These are phyloP conservation scores for Abrostola triplasia DNA, from an alignment of 2,888 invertebrate genomes.

Conservation along the genomic window DNA sequence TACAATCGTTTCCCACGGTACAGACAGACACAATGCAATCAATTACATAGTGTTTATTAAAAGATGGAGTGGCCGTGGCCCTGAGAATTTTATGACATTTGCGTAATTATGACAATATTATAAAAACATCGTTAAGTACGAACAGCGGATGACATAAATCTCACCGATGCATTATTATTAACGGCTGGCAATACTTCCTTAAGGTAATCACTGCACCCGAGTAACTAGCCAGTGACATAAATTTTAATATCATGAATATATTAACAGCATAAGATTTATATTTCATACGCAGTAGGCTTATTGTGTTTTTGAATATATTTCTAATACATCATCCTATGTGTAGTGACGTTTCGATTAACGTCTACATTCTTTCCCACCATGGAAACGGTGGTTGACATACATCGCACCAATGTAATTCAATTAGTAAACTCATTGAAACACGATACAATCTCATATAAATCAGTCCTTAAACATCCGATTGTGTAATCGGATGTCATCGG, in stretches of 20 bases:
- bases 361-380: constrained; percentile 47
- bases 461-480: constrained; percentile 53
- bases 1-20: constrained; percentile 27
- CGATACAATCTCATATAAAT: constrained; percentile 59
- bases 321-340: constrained; percentile 10
- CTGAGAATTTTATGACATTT: constrained; percentile 49
- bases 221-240: constrained; percentile 47
- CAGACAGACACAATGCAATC: constrained; percentile 14
- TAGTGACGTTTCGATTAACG: constrained; percentile 35
- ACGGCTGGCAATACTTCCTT: constrained; percentile 48
- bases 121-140: constrained; percentile 63
- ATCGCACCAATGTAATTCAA: constrained; percentile 50
- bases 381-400: constrained; percentile 32
- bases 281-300: constrained; percentile 30
- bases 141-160: constrained; percentile 74
- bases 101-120: constrained; percentile 66
- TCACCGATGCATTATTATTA: constrained; percentile 62
- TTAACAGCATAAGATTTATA: constrained; percentile 41
- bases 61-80: constrained; percentile 13
- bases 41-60: constrained; percentile 28
- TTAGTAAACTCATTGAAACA: constrained; percentile 57
- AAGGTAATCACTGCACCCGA: constrained; percentile 50
- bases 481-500: constrained; percentile 53
- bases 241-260: constrained; percentile 51
- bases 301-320: constrained; percentile 36